A percentile compares a stretch with the other conserved stretches of the same genome.
Conservation (phyloP, 2,797 vertebrate species). For the Lepus oiostolus region DNA sequence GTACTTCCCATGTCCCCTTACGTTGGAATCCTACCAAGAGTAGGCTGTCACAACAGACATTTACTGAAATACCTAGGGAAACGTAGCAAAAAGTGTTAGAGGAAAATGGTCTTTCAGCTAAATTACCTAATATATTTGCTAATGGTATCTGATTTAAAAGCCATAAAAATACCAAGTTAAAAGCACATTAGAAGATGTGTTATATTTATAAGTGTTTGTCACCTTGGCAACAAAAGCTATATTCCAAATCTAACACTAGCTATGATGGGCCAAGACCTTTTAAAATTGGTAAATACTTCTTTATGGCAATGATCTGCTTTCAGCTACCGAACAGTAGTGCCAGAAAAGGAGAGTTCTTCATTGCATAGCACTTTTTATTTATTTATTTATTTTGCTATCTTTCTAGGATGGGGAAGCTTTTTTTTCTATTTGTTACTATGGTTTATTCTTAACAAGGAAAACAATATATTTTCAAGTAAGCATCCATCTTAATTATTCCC, state of each 20-base stretch:
- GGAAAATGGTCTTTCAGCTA: conserved; percentile 93
- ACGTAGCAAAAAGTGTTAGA: conserved; percentile 91
- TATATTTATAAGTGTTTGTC: conserved; percentile 93
- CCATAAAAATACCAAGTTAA: conserved; percentile 93
- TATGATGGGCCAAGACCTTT: conserved; percentile 91
- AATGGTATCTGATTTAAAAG: conserved; percentile 94
- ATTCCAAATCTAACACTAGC: conserved; percentile 90
- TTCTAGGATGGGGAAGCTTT: conserved; percentile 74
- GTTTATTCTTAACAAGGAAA: conserved; percentile 79
- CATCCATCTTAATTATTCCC: conserved; percentile 54
- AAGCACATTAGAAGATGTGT: conserved; percentile 92
- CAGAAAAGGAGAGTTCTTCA: conserved; percentile 82
- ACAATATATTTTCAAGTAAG: conserved; percentile 66
- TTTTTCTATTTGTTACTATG: conserved; percentile 64
- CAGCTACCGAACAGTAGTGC: conserved; percentile 84
- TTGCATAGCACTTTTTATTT: conserved; percentile 72
- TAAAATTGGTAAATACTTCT: conserved; percentile 92
- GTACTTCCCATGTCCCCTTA: conserved; percentile 86
- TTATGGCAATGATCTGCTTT: conserved; percentile 88
- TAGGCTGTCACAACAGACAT: conserved; percentile 91
- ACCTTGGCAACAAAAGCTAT: conserved; percentile 92
- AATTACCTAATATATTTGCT: conserved; percentile 94
- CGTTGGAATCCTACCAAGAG: conserved; percentile 88
- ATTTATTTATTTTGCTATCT: conserved; percentile 61
- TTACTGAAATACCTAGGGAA: conserved; percentile 91